These are phyloP conservation scores for Chrysochloris asiatica DNA, from an alignment of 2,113 vertebrate genomes.

Conservation along the genomic window DNA sequence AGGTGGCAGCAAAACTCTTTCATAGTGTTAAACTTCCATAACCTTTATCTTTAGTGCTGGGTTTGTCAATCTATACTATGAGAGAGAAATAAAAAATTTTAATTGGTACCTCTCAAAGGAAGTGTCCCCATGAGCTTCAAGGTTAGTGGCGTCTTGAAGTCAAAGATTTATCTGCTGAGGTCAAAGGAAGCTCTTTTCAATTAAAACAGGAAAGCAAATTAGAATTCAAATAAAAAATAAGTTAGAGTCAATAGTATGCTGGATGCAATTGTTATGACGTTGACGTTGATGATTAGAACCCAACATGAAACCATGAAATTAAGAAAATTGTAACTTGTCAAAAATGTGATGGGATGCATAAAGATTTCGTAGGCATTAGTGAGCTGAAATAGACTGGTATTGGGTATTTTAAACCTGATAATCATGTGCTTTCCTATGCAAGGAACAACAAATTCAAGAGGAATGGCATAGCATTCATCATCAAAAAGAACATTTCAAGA, in stretches of 20 bases:
- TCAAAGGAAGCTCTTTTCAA: neutral
- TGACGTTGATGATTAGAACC: neutral
- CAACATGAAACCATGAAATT: neutral
- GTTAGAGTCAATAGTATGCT: neutral
- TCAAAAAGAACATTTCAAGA: no score
- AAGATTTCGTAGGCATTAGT: no score
- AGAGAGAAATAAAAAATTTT: neutral
- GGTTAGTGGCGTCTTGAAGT: neutral
- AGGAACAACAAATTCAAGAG: no score
- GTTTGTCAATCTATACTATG: neutral
- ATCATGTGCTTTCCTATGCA: no score
- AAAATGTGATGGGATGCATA: no score
- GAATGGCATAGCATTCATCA: no score
- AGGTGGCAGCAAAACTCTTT: constrained; percentile 86
- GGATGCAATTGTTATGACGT: neutral
- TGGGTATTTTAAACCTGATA: no score
- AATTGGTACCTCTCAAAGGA: neutral
- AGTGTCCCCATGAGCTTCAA: neutral
- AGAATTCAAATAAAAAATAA: neutral
- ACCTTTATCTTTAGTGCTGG: neutral
- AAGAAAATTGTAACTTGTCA: no score
- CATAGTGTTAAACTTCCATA: neutral
- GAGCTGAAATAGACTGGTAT: no score
- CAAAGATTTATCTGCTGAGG: neutral
- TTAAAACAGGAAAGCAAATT: neutral